These are phyloP conservation scores for Chymomyza amoena DNA, from an alignment of 2,888 invertebrate genomes.

Conservation along the genomic window DNA sequence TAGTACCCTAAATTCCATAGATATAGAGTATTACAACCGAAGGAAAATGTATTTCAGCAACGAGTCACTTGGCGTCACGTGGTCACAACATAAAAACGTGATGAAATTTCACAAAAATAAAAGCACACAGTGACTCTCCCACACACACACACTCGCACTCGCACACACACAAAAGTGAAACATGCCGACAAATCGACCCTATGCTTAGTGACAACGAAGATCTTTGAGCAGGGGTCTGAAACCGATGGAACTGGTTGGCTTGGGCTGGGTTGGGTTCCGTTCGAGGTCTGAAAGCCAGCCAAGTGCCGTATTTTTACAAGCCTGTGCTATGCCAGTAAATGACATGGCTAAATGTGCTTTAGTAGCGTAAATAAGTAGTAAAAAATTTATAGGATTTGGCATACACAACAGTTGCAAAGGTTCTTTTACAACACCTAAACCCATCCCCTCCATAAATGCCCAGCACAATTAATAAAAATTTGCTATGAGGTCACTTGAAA, in stretches of 20 bases:
- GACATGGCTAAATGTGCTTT: constrained; percentile 71
- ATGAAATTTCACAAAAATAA: constrained; percentile 77
- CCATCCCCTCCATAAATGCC: background rate
- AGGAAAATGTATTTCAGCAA: constrained; percentile 22
- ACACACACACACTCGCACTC: constrained; percentile 25
- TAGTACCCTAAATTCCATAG: too few relatives aligned
- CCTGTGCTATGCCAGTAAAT: constrained; percentile 61
- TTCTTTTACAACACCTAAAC: background rate
- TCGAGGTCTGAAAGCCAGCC: constrained; percentile 8
- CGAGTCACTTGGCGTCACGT: constrained; percentile 76
- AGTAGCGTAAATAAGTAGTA: constrained; percentile 74
- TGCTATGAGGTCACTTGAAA: constrained; percentile 23
- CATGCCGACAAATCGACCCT: constrained; percentile 5
- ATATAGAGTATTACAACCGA: background rate
- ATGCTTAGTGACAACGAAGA: constrained; percentile 53
- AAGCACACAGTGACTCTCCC: constrained; percentile 36
- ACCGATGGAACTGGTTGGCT: background rate
- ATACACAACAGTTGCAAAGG: constrained; percentile 63
- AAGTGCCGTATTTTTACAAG: constrained; percentile 55
- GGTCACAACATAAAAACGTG: constrained; percentile 79
- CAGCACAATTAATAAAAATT: constrained; percentile 60
- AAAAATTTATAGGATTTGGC: constrained; percentile 71
- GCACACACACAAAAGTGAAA: constrained; percentile 6
- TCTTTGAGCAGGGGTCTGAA: background rate
- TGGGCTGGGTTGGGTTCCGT: background rate